Evolutionary conservation across 2,888 invertebrate species (phyloP).

Genomic region (Halocaridina rubra): DNA sequence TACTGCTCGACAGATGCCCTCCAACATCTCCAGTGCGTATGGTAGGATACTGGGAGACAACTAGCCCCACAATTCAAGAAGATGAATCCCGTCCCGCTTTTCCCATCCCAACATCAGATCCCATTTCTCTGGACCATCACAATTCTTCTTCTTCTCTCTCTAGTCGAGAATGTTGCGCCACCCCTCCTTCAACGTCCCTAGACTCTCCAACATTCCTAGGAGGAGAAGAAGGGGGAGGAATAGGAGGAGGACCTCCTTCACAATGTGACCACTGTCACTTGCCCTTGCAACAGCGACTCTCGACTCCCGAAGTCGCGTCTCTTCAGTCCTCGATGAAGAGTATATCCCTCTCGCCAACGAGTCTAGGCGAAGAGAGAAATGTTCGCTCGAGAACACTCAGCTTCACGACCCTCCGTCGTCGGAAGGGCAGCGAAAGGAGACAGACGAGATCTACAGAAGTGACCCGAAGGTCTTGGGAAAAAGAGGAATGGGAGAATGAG

Average conservation of each 20-base stretch:
- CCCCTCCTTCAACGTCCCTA: slow-evolving; percentile 28
- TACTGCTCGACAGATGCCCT: slow-evolving; percentile 24
- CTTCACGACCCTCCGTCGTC: slow-evolving; percentile 42
- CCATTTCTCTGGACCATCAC: neutral
- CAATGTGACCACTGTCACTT: neutral
- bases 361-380: slow-evolving; percentile 21
- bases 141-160: neutral
- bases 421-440: slow-evolving; percentile 10
- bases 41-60: slow-evolving; percentile 17
- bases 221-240: too few relatives aligned
- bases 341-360: slow-evolving; percentile 6
- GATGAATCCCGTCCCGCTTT: neutral
- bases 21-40: slow-evolving; percentile 47
- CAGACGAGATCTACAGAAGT: slow-evolving; percentile 35
- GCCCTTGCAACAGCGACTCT: neutral
- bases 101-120: neutral
- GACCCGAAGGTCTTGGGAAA: slow-evolving; percentile 38
- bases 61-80: slow-evolving; percentile 38
- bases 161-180: neutral
- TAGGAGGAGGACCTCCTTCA: slow-evolving; percentile 9
- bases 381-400: slow-evolving; percentile 11
- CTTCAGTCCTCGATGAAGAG: slow-evolving; percentile 15
- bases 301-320: neutral
- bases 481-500: slow-evolving; percentile 49
- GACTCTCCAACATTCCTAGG: slow-evolving; percentile 11